A percentile compares a stretch with the other conserved stretches of the same genome.
Conservation (phyloP, 2,797 vertebrate genomes). For the Leptodactylus fallax region DNA sequence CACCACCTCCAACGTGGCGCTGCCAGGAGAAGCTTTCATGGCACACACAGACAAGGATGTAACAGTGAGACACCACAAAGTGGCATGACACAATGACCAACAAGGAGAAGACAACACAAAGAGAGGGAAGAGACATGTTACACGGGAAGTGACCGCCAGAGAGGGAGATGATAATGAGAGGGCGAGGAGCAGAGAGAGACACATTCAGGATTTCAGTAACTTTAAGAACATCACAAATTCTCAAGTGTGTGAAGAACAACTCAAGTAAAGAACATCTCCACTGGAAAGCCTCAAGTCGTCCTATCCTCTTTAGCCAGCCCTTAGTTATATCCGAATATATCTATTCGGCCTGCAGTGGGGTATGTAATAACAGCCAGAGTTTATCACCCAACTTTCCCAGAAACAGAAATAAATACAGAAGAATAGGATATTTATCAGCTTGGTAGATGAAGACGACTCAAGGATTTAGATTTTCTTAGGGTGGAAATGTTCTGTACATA, state of each 20-base stretch:
- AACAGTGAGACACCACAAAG: conserved; percentile 45
- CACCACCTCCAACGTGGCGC: conserved; percentile 66
- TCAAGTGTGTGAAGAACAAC: background rate
- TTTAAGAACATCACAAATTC: conserved; percentile 1
- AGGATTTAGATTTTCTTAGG: background rate
- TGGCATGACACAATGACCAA: conserved; percentile 49
- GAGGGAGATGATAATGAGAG: conserved; percentile 6
- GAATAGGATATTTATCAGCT: background rate
- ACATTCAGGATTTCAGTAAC: conserved; percentile 37
- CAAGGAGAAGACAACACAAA: conserved; percentile 57
- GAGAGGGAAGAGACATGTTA: conserved; percentile 63
- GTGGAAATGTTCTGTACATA: conserved; percentile 15
- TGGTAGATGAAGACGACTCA: background rate
- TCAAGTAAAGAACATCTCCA: background rate
- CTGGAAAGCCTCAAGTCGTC: background rate
- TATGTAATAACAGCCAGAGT: background rate
- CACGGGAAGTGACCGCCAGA: conserved; percentile 42
- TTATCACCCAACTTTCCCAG: background rate
- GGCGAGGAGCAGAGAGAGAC: conserved; percentile 12
- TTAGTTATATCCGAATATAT: background rate
- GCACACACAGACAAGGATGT: conserved; percentile 36
- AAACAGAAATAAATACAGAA: background rate
- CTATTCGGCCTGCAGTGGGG: too few relatives aligned
- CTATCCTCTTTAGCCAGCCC: background rate
- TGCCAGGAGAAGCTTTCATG: conserved; percentile 45